Evolutionary conservation across 2,888 invertebrate species (phyloP), one percentile per base, ranked within the genome.

Genomic region (Anaspis maculata): DNA sequence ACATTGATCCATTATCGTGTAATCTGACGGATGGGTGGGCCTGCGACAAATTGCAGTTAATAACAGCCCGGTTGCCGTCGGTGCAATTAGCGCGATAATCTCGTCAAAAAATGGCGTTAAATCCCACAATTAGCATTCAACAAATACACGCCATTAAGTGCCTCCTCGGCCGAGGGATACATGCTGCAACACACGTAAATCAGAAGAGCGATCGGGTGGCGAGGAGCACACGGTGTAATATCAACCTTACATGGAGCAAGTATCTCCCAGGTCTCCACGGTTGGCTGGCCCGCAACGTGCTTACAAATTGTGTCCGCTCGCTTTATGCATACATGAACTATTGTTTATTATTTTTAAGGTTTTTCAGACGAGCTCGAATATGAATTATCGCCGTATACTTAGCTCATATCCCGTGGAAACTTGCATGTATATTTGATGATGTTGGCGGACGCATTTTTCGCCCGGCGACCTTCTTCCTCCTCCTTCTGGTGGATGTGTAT

Each of bases 251-350:
- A 57, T 56, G 56, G 55, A 55, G 51, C 57, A 52, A 54, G 46
- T 48, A 51, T 54, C 52, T 52, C 44, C n/a, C n/a, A 46, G 56
- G 57, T 57, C 57, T 50, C 53, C 56, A 59, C 58, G 61, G 54
- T 59, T 52, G 56, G 55, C 49, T 57, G 51, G 34, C 39, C 53
- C 41, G 48, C 56, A 46, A 48, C 50, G 49, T 56, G 57, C 50
- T 52, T 58, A 59, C 59, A 59, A 59, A 59, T 59, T 59, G 59
- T 58, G 57, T 56, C 52, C 54, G 55, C 45, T 54, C 53, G 53
- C 49, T 56, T 59, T 58, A 59, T 59, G 57, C 57, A 59, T 59
- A 58, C 59, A 59, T 59, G 57, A 56, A 58, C 57, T 59, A 59
- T 59, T 59, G 57, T 58, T 59, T 58, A 56, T 55, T 49, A 56